Base-by-base conservation (phyloP, 2,888 invertebrate genomes). In the Blomia tropicalis region DNA sequence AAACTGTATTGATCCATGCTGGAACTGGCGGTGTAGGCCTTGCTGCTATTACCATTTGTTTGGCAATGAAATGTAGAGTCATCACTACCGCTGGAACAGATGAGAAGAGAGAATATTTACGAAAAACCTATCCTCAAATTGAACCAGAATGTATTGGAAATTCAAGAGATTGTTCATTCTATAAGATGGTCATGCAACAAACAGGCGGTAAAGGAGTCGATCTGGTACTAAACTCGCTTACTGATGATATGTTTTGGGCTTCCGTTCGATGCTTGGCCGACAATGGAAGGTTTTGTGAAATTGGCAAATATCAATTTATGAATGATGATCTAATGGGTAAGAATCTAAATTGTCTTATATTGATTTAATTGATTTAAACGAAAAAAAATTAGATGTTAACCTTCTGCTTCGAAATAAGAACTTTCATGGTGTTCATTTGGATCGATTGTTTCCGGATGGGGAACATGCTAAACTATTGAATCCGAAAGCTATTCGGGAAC, bases 221-320 rank as follows among this genome's bases (percentile, higher is more conserved):
- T 75, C 77, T 95, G 31, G 87, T 96, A 31, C 79, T 96, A 63
- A 96, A 98, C 76, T 96, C 96, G 2, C 78, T 96, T 67, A 85
- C 95, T n/a, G 92, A 85, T 71, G 90, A 93, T 70, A 90, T 92
- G 76, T 79, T 96, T 64, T 88, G 85, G 73, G 93, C 95, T 4
- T 91, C 91, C 62, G 80, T 95, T 25, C 82, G 95, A 70, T 89
- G 95, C 72, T 78, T 96, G 66, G 92, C 91, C 1, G 77, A 82
- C 66, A 89, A 91, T 72, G 96, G 95, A 22, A 71, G 77, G 30
- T 78, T 78, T 71, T 70, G 77, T 64, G 78, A 78, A 69, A 78
- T 78, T 67, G 78, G 78, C 63, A 78, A 78, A 69, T 76, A 74
- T 69, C 77, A 78, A 68, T 70, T 78, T 62, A 72, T 76, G 44